Conservation (phyloP, 2,113 vertebrate genomes). For the Phalacrocorax carbo region DNA sequence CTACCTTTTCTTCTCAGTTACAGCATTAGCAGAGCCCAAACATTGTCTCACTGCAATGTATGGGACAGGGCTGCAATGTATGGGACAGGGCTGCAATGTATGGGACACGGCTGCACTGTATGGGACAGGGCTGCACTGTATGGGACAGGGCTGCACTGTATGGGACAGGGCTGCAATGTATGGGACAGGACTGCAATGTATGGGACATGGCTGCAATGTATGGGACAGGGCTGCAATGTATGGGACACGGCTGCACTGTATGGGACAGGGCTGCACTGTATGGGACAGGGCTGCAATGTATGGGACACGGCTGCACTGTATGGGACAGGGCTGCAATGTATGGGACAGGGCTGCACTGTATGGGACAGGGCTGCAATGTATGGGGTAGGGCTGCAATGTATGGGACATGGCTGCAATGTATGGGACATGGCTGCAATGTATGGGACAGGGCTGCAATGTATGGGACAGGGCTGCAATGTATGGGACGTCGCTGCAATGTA, state of each 20-base stretch:
- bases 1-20: background rate
- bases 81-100: background rate
- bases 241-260: background rate
- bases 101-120: background rate
- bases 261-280: background rate
- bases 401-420: background rate
- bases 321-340: background rate
- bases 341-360: background rate
- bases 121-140: no score
- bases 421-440: background rate
- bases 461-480: background rate
- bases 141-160: background rate
- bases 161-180: background rate
- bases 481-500: background rate
- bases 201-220: background rate
- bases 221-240: background rate
- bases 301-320: background rate
- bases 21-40: background rate
- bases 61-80: background rate
- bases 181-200: background rate
- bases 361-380: background rate
- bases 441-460: background rate
- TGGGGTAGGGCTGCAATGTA: background rate
- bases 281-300: background rate
- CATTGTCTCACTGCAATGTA: no score